phyloP scores from a whole-genome alignment of 1,140 invertebrate genomes.

The Dendrolimus kikuchii region DNA sequence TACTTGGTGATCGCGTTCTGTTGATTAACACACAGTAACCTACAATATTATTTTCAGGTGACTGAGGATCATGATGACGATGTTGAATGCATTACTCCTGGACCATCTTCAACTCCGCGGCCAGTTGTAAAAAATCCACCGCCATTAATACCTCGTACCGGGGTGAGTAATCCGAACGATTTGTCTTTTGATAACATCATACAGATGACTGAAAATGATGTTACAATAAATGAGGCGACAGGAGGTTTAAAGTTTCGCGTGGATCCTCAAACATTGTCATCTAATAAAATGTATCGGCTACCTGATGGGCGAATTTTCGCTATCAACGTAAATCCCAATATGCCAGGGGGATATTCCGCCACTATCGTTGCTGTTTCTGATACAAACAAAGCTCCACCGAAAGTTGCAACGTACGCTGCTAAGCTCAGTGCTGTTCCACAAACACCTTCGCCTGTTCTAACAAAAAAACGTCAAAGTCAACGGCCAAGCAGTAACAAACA shows the following conservation, averaged over 20 bases:
- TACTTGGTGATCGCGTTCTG: too few relatives aligned
- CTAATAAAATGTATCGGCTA: slow-evolving; percentile 68
- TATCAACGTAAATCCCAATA: slow-evolving; percentile 62
- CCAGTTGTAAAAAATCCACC: slow-evolving; percentile 13
- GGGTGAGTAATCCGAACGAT: slow-evolving; percentile 20
- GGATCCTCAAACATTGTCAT: slow-evolving; percentile 65
- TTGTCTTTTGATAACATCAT: slow-evolving; percentile 52
- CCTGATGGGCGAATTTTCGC: slow-evolving; percentile 68
- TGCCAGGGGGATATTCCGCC: slow-evolving; percentile 69
- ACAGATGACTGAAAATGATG: slow-evolving; percentile 69
- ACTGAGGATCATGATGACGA: slow-evolving; percentile 64
- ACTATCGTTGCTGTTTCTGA: slow-evolving; percentile 64
- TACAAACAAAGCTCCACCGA: slow-evolving; percentile 15
- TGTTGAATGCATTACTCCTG: slow-evolving; percentile 63
- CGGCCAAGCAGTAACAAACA: slow-evolving; percentile 16
- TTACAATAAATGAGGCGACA: slow-evolving; percentile 58
- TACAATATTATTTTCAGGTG: slow-evolving; percentile 32
- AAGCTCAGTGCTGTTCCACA: slow-evolving; percentile 41
- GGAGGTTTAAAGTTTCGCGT: slow-evolving; percentile 67
- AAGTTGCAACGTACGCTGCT: slow-evolving; percentile 43
- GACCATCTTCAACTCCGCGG: slow-evolving; percentile 24
- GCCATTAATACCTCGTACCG: slow-evolving; percentile 24
- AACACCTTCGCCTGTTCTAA: slow-evolving; percentile 8
- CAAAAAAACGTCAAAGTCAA: slow-evolving; percentile 9
- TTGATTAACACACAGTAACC: background rate